Evolutionary conservation across 2,888 invertebrate species (phyloP).

Genomic region (Mesorhabditis belari): DNA sequence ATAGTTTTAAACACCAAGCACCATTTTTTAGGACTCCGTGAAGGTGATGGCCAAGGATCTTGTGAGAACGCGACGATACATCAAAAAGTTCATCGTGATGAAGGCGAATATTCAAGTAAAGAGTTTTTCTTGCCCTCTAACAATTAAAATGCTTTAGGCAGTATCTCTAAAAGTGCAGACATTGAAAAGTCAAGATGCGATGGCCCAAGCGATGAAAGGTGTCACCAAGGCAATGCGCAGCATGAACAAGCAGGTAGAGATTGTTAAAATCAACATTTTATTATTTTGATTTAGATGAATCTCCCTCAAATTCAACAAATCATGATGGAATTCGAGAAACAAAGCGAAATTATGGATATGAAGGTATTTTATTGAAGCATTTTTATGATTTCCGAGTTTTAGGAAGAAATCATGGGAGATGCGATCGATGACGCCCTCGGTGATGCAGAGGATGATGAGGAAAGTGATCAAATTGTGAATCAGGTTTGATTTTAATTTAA

Average conservation of each 20-base stretch:
- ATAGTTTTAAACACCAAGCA: not conserved
- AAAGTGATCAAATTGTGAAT: slow-evolving; percentile 61
- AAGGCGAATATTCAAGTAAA: slow-evolving; percentile 84
- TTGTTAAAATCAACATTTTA: not conserved
- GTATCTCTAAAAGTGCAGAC: slow-evolving; percentile 95
- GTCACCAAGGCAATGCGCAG: slow-evolving; percentile 95
- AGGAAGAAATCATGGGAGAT: slow-evolving; percentile 97
- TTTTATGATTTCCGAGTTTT: not conserved
- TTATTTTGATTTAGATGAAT: slow-evolving; percentile 70
- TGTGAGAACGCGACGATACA: slow-evolving; percentile 84
- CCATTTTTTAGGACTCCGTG: slow-evolving; percentile 76
- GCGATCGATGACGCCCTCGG: slow-evolving; percentile 99
- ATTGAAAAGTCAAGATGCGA: slow-evolving; percentile 91
- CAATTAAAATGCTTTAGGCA: slow-evolving; percentile 58
- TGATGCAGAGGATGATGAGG: slow-evolving; percentile 93
- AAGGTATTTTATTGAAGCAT: slow-evolving; percentile 61
- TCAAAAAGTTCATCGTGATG: slow-evolving; percentile 98
- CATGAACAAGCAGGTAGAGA: slow-evolving; percentile 73
- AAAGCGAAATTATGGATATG: slow-evolving; percentile 99
- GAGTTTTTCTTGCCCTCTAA: not conserved
- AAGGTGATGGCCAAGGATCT: slow-evolving; percentile 99
- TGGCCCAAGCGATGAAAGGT: slow-evolving; percentile 95
- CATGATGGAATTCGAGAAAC: slow-evolving; percentile 76
- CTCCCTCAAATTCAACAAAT: slow-evolving; percentile 98
- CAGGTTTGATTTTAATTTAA: slow-evolving; percentile 27